phyloP scores from a whole-genome alignment of 2,888 invertebrate genomes.

The Eucera pruinosa region DNA sequence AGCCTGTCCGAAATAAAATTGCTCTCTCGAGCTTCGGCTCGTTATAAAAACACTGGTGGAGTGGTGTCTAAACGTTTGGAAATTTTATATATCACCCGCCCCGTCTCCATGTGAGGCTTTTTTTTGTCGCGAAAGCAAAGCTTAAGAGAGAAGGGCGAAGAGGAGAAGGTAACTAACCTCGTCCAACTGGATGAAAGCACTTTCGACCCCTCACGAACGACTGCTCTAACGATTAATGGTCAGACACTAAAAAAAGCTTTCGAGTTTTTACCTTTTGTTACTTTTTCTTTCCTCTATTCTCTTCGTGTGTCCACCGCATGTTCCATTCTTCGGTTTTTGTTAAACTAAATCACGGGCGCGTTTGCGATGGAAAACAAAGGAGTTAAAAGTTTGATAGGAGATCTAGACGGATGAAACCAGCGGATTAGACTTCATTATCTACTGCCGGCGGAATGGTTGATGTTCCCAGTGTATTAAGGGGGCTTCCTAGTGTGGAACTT shows the following conservation, averaged over 20 bases:
- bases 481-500: too few species aligned
- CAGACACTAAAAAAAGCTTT: constrained; percentile 60
- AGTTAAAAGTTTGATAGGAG: not conserved
- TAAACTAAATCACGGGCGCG: not conserved
- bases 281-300: constrained; percentile 9
- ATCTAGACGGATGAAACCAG: not conserved
- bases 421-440: constrained; percentile 18
- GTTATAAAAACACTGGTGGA: constrained; percentile 28
- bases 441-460: not conserved
- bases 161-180: constrained; percentile 40
- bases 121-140: constrained; percentile 38
- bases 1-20: constrained; percentile 43
- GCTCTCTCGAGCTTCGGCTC: constrained; percentile 15
- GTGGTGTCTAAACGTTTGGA: constrained; percentile 45
- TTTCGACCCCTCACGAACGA: constrained; percentile 45
- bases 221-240: constrained; percentile 61
- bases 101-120: not conserved
- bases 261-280: constrained; percentile 31
- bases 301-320: not conserved
- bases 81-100: constrained; percentile 43
- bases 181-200: constrained; percentile 46
- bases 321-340: not conserved
- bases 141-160: constrained; percentile 16
- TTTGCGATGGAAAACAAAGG: not conserved
- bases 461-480: too few species aligned